Evolutionary conservation across 2,888 invertebrate species (phyloP).

Genomic region (Pelosia muscerda): DNA sequence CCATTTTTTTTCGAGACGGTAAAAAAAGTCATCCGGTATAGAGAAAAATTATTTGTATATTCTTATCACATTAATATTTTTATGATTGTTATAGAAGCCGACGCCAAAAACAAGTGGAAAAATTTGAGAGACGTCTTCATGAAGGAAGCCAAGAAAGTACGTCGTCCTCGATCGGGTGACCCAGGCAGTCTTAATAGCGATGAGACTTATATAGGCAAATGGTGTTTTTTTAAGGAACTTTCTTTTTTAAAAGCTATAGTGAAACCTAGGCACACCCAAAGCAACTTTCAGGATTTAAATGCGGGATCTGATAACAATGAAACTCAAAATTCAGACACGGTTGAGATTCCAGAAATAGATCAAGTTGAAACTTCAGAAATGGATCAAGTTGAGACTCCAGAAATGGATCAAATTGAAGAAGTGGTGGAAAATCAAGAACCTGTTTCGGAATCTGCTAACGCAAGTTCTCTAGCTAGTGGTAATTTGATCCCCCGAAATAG

Average conservation of each 20-base stretch:
- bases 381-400: conserved; percentile 17
- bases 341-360: not conserved
- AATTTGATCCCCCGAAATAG: no score
- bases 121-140: conserved; percentile 37
- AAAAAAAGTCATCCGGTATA: no score
- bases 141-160: conserved; percentile 38
- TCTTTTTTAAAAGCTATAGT: conserved; percentile 25
- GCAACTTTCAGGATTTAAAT: conserved; percentile 28
- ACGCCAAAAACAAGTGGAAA: conserved; percentile 35
- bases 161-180: conserved; percentile 39
- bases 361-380: no score
- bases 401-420: conserved; percentile 25
- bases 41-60: conserved; percentile 7
- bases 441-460: conserved; percentile 13
- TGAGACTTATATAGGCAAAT: conserved; percentile 23
- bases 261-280: conserved; percentile 28
- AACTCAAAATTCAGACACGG: conserved; percentile 26
- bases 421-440: conserved; percentile 19
- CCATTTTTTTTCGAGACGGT: no score
- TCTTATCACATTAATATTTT: conserved; percentile 18
- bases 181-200: conserved; percentile 40
- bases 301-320: conserved; percentile 31
- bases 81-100: conserved; percentile 31
- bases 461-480: conserved; percentile 2
- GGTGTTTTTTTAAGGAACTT: no score